A percentile compares a stretch with the other conserved stretches of the same genome.
These are phyloP conservation scores for Brachionus asplanchnoidis DNA, from an alignment of 1,140 invertebrate genomes.

Conservation along the genomic window DNA sequence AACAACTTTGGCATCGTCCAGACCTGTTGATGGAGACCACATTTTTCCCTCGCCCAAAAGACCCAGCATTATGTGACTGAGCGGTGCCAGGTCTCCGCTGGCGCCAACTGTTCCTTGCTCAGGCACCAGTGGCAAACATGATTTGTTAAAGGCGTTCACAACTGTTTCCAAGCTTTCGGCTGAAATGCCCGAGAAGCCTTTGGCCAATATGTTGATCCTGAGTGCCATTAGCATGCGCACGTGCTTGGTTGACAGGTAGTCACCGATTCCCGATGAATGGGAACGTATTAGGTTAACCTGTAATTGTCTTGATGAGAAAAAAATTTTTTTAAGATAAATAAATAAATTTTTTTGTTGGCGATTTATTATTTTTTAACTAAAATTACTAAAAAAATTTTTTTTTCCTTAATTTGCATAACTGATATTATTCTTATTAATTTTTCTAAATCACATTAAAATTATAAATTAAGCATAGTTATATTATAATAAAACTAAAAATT, in stretches of 20 bases:
- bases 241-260: slow-evolving; percentile 63
- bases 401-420: too few relatives aligned
- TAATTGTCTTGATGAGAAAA: slow-evolving; percentile 59
- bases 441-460: too few relatives aligned
- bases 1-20: slow-evolving; percentile 66
- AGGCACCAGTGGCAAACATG: slow-evolving; percentile 69
- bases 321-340: too few relatives aligned
- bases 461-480: too few relatives aligned
- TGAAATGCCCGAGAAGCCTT: slow-evolving; percentile 69
- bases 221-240: slow-evolving; percentile 68
- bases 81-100: slow-evolving; percentile 68
- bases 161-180: slow-evolving; percentile 63
- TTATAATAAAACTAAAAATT: too few relatives aligned
- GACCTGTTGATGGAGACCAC: slow-evolving; percentile 70
- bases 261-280: slow-evolving; percentile 68
- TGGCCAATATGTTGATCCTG: slow-evolving; percentile 68
- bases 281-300: slow-evolving; percentile 69
- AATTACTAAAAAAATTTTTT: too few relatives aligned
- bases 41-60: slow-evolving; percentile 72
- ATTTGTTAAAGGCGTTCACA: slow-evolving; percentile 68
- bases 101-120: slow-evolving; percentile 72
- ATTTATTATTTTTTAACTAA: too few relatives aligned
- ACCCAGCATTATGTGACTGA: slow-evolving; percentile 68
- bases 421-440: too few relatives aligned
- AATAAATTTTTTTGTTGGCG: too few relatives aligned